These are phyloP conservation scores for Saimiri boliviensis DNA, from an alignment of 2,113 vertebrate species.

Conservation along the genomic window DNA sequence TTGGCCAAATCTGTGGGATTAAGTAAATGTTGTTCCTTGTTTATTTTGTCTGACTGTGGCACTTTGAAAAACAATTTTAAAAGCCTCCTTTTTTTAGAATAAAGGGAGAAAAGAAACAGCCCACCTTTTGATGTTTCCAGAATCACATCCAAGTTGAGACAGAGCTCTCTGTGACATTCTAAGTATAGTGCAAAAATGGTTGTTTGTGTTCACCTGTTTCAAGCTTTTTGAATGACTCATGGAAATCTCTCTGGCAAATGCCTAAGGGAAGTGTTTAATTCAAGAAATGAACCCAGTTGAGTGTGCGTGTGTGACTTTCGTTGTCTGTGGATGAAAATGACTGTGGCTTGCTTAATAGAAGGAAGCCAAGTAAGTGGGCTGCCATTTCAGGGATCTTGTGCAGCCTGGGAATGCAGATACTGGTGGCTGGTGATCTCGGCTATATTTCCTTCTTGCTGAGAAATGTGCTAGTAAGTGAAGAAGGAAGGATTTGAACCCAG, in stretches of 20 bases:
- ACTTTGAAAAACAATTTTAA: background rate
- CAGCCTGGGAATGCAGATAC: conserved; percentile 48
- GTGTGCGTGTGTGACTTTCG: background rate
- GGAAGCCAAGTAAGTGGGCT: background rate
- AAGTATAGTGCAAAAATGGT: background rate
- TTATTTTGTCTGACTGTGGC: background rate
- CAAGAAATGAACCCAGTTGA: background rate
- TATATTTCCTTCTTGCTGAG: conserved; percentile 61
- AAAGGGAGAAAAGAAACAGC: background rate
- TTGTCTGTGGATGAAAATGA: background rate
- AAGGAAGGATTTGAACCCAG: background rate
- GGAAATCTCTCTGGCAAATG: conserved; percentile 29
- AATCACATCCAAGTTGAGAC: background rate
- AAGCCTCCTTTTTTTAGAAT: background rate
- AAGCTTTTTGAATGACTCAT: background rate
- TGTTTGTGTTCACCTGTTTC: background rate
- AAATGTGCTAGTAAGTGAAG: background rate
- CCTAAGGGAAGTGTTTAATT: background rate
- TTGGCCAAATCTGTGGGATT: background rate
- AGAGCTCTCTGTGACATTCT: background rate
- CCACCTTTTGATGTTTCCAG: background rate
- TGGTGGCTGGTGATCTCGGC: conserved; percentile 31
- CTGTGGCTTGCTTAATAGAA: background rate
- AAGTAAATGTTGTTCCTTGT: background rate
- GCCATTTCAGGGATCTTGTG: background rate